Base-by-base conservation (phyloP, 2,113 vertebrate species). In the Phalacrocorax brasilianus region DNA sequence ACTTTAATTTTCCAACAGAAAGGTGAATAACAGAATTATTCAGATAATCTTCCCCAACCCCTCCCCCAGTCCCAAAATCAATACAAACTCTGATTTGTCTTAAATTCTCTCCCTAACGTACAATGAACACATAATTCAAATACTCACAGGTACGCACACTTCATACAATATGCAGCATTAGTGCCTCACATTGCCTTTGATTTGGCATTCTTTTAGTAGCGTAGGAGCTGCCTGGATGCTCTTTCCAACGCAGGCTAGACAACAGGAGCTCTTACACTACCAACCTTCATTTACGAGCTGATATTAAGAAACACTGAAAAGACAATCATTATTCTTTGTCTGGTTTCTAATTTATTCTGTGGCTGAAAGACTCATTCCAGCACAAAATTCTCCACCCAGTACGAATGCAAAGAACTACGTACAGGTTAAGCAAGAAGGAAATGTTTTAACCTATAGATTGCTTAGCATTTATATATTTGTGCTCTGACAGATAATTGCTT, bases 61-160 rank as follows among this genome's bases (percentile, higher is more conserved):
- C 88, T 96, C 88, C 88, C 74, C 56, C 2, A 3, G 23, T 50
- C 66, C 61, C 70, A 24, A 92, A 95, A 98, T 98, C 97, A 97
- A 97, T 97, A 93, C 50, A 94, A 97, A 93, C 93, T 95, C 91
- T 96, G 96, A 95, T 97, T 97, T 96, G 89, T 91, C 91, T 94
- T 75, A 91, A 95, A 95, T 95, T 92, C n/a, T 74, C 75, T 84
- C 91, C 82, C 85, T 71, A 52, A 75, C 0, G 14, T 52, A 88
- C 76, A 94, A 91, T 52, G 80, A 94, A 78, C 81, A 89, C 73
- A 68, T 71, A 91, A 97, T 95, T 95, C 85, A 84, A 78, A 88
- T 30, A 77, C 80, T 95, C 77, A 15, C 59, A 95, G 89, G 93
- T 44, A 83, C 0, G 1, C 77, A 50, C 21, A 27, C 76, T 93